Evolutionary conservation across 2,797 vertebrate species (phyloP).

Genomic region (Falco naumanni): DNA sequence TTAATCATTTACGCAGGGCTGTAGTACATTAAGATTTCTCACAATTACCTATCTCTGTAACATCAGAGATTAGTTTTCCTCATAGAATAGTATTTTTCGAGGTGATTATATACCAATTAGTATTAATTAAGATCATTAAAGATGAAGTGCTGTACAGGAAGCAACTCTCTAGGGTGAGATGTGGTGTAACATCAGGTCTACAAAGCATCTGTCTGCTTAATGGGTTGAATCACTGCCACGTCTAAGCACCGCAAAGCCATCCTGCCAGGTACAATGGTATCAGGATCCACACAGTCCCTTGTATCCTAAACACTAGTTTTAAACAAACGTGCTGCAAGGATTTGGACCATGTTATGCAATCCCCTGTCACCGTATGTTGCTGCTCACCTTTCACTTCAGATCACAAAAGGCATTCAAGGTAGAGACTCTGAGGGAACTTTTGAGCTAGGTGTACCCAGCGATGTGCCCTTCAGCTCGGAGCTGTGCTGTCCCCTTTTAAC

Average conservation of each 20-base stretch:
- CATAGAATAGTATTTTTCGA: background rate
- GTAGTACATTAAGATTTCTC: background rate
- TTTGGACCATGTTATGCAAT: background rate
- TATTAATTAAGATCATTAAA: slow-evolving; percentile 39
- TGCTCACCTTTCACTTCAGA: background rate
- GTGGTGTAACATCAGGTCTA: background rate
- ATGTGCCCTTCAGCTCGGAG: background rate
- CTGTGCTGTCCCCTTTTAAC: background rate
- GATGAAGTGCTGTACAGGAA: background rate
- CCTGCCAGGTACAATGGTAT: background rate
- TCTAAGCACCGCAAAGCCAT: background rate
- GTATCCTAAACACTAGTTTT: background rate
- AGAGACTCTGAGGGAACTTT: background rate
- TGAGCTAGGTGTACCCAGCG: background rate
- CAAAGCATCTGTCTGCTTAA: background rate
- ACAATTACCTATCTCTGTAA: background rate
- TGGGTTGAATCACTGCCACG: background rate
- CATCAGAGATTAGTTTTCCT: background rate
- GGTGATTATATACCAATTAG: background rate
- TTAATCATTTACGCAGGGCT: background rate
- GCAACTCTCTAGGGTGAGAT: background rate
- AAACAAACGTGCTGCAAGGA: background rate
- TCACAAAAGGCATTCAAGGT: background rate
- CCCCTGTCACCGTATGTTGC: background rate
- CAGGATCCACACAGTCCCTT: background rate